Percentiles rank a stretch among this genome's conserved stretches.
phyloP scores from a whole-genome alignment of 2,888 invertebrate species.

The Noctua fimbriata region DNA sequence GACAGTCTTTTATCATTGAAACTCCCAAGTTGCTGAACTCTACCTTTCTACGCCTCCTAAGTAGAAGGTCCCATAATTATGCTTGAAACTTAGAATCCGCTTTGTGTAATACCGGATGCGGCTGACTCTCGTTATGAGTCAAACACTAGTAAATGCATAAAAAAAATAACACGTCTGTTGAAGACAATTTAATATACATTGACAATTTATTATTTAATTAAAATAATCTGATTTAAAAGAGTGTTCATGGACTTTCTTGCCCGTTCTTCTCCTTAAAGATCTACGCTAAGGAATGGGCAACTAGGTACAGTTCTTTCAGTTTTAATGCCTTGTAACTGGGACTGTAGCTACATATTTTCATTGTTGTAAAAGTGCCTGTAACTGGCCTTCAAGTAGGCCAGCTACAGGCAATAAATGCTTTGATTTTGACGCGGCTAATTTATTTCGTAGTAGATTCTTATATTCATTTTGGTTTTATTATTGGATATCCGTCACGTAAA shows the following conservation, averaged over 20 bases:
- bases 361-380: too few relatives aligned
- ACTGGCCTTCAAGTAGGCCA: too few relatives aligned
- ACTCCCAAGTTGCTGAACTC: neutral
- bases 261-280: too few relatives aligned
- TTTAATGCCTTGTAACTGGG: too few relatives aligned
- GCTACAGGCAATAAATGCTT: too few relatives aligned
- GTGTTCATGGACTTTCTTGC: too few relatives aligned
- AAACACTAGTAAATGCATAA: neutral
- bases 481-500: neutral
- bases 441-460: neutral
- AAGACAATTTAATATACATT: neutral
- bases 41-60: neutral
- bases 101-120: neutral
- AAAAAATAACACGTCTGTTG: neutral
- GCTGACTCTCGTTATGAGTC: neutral
- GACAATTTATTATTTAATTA: too few relatives aligned
- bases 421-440: neutral
- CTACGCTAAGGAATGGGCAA: too few relatives aligned
- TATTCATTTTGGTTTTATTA: neutral
- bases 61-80: neutral
- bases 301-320: too few relatives aligned
- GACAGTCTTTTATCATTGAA: slow-evolving; percentile 79
- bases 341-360: too few relatives aligned
- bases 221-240: too few relatives aligned
- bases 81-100: neutral